A percentile compares a stretch with the other conserved stretches of the same genome.
Evolutionary conservation across 2,888 invertebrate species (phyloP).

Genomic region (Hylaea fasciaria): DNA sequence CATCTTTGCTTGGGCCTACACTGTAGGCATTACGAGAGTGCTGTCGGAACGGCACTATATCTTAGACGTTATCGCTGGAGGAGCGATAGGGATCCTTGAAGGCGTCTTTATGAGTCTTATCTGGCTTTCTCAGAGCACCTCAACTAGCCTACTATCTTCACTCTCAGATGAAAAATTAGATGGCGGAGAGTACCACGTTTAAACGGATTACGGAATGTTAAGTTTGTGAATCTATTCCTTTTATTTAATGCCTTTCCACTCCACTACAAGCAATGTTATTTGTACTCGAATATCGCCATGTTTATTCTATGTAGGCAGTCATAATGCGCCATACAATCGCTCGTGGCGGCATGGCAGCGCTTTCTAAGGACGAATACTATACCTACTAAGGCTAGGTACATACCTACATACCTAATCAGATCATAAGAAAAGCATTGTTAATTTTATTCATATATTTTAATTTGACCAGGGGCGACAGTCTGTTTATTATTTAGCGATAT

Average conservation of each 20-base stretch:
- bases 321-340: no score
- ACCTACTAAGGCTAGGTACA: no score
- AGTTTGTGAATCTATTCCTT: constrained; percentile 16
- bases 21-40: constrained; percentile 91
- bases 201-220: constrained; percentile 10
- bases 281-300: no score
- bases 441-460: no score
- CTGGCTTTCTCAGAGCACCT: constrained; percentile 88
- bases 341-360: no score
- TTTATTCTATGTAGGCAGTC: no score
- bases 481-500: no score
- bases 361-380: no score
- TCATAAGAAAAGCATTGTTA: no score
- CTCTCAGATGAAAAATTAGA: constrained; percentile 88
- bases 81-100: constrained; percentile 89
- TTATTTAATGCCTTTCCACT: constrained; percentile 22
- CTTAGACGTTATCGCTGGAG: constrained; percentile 92
- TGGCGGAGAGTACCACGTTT: constrained; percentile 89
- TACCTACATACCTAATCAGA: no score
- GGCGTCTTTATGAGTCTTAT: constrained; percentile 86
- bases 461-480: no score
- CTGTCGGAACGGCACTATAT: constrained; percentile 94
- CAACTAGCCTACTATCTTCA: constrained; percentile 84
- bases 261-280: no score
- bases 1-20: constrained; percentile 89